Evolutionary conservation across 2,888 invertebrate species (phyloP).

Genomic region (Ectropis crepuscularia): DNA sequence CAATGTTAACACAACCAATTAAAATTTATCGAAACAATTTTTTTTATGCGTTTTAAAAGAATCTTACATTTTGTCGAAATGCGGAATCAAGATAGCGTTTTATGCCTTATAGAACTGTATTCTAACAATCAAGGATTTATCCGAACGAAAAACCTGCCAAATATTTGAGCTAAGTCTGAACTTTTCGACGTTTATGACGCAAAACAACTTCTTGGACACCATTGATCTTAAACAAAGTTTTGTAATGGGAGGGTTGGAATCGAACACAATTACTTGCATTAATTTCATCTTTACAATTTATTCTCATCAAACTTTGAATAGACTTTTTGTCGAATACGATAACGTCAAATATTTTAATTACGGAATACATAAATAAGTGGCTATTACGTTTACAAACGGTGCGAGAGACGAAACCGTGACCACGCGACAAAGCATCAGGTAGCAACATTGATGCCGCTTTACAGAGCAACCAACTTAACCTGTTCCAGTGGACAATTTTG

Average conservation of each 20-base stretch:
- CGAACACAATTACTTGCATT: constrained; percentile 38
- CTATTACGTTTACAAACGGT: constrained; percentile 68
- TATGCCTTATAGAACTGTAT: too few relatives aligned
- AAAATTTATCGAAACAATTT: too few relatives aligned
- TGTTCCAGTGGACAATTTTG: too few relatives aligned
- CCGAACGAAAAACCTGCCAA: too few relatives aligned
- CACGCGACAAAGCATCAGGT: constrained; percentile 71
- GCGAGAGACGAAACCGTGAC: constrained; percentile 62
- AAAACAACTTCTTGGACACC: neutral
- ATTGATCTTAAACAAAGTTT: too few relatives aligned
- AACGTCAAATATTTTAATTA: constrained; percentile 72
- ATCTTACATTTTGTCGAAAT: too few relatives aligned
- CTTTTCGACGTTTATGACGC: neutral
- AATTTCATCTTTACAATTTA: constrained; percentile 57
- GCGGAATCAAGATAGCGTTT: too few relatives aligned
- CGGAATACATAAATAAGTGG: constrained; percentile 72
- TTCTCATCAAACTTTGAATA: constrained; percentile 58
- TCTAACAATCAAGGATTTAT: too few relatives aligned
- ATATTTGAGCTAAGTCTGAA: too few relatives aligned
- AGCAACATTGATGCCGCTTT: constrained; percentile 58
- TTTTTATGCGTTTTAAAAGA: too few relatives aligned
- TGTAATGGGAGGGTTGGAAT: too few relatives aligned
- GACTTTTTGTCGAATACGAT: constrained; percentile 57
- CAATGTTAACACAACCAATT: too few relatives aligned
- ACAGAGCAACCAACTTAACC: constrained; percentile 11